These are phyloP conservation scores for Danio jaintianensis DNA, from an alignment of 2,797 vertebrate genomes.

Conservation along the genomic window DNA sequence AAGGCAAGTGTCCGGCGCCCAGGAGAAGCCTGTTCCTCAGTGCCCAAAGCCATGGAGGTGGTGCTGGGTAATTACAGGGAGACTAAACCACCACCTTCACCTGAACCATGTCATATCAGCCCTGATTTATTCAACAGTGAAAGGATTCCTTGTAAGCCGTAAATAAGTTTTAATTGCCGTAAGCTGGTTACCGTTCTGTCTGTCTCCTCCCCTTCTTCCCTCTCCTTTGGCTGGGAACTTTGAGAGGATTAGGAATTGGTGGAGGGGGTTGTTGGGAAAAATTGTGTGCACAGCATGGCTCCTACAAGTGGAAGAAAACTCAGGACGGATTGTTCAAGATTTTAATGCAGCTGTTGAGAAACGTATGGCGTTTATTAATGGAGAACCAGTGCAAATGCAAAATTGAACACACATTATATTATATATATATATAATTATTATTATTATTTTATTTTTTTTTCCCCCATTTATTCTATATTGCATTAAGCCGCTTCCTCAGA, in stretches of 20 bases:
- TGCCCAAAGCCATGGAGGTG: constrained; percentile 62
- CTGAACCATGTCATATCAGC: constrained; percentile 68
- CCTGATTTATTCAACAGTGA: constrained; percentile 79
- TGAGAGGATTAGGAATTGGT: constrained; percentile 72
- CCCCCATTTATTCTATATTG: too few species aligned
- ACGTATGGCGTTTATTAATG: constrained; percentile 20
- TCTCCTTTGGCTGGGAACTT: constrained; percentile 70
- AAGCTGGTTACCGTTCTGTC: constrained; percentile 71
- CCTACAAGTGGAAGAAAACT: constrained; percentile 47
- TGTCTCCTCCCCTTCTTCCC: constrained; percentile 32
- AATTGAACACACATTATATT: constrained; percentile 40
- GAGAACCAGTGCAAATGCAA: not conserved
- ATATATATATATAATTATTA: too few species aligned
- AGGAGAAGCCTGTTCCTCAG: constrained; percentile 47
- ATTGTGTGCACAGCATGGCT: constrained; percentile 52
- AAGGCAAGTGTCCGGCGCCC: constrained; percentile 50
- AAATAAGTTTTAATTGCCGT: constrained; percentile 85
- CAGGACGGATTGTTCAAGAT: constrained; percentile 47
- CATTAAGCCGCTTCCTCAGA: too few species aligned
- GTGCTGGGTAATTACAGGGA: constrained; percentile 78
- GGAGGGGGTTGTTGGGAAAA: constrained; percentile 63
- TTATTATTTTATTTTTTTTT: too few species aligned
- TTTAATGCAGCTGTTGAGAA: constrained; percentile 55
- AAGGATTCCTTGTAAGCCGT: constrained; percentile 79
- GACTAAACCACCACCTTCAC: constrained; percentile 64